Conservation (phyloP, 2,797 vertebrate species). For the Sebastes glaucus region DNA sequence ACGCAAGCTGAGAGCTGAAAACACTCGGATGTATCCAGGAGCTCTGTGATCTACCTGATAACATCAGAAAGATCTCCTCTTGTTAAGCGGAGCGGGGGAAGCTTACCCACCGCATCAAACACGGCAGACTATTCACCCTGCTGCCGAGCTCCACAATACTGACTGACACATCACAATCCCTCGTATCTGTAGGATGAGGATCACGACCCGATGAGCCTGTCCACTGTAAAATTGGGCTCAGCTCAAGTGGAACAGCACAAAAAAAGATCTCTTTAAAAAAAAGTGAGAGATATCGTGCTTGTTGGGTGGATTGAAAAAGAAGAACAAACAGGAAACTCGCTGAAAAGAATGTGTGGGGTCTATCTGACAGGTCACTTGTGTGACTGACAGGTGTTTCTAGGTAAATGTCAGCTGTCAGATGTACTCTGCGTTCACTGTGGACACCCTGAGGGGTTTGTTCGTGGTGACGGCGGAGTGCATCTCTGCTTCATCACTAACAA, state of each 20-base stretch:
- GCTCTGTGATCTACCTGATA: conserved; percentile 67
- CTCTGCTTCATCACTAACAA: conserved; percentile 35
- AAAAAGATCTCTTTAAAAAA: background rate
- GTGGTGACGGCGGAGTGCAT: conserved; percentile 27
- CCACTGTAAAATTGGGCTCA: conserved; percentile 27
- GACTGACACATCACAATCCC: conserved; percentile 55
- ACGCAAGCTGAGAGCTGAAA: conserved; percentile 36
- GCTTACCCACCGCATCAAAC: conserved; percentile 38
- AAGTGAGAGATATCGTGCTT: background rate
- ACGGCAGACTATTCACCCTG: conserved; percentile 23
- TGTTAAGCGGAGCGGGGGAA: conserved; percentile 47
- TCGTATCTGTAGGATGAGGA: conserved; percentile 30
- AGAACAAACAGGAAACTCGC: conserved; percentile 12
- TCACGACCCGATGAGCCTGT: conserved; percentile 12
- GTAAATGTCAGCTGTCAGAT: conserved; percentile 70
- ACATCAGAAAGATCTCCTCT: conserved; percentile 52
- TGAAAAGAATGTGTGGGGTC: background rate
- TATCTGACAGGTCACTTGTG: conserved; percentile 18
- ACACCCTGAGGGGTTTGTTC: conserved; percentile 44
- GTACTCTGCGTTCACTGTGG: conserved; percentile 33
- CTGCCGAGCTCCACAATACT: conserved; percentile 28
- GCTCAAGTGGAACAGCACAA: conserved; percentile 28
- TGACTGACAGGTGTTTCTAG: conserved; percentile 63
- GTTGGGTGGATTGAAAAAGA: background rate
- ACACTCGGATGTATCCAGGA: conserved; percentile 36